Conservation (phyloP, 2,888 invertebrate species). For the Lymantria dispar region DNA sequence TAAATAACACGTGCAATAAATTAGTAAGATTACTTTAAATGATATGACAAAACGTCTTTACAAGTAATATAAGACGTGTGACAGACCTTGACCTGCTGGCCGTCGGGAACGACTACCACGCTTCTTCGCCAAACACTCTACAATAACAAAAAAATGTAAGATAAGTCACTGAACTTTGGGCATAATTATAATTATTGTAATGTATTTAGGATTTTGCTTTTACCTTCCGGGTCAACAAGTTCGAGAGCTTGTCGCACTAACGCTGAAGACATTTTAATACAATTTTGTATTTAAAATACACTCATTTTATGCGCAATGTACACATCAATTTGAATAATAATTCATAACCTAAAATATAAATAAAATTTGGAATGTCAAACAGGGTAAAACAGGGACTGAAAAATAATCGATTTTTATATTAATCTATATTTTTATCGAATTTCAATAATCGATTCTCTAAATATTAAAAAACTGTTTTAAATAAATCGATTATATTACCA, state of each 20-base stretch:
- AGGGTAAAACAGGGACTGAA: no score
- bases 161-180: background rate
- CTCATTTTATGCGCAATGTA: constrained; percentile 38
- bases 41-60: constrained; percentile 1
- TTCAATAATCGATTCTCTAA: no score
- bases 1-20: background rate
- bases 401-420: no score
- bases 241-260: constrained; percentile 81
- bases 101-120: constrained; percentile 49
- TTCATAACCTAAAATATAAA: constrained; percentile 25
- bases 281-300: constrained; percentile 38
- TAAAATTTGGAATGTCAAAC: constrained; percentile 1
- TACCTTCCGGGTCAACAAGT: constrained; percentile 76
- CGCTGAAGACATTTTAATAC: constrained; percentile 80
- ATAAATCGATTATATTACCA: no score
- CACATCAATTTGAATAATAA: constrained; percentile 32
- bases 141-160: constrained; percentile 26
- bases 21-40: background rate
- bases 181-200: background rate
- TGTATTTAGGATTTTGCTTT: background rate
- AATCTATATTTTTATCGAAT: no score
- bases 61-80: background rate
- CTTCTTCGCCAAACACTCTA: constrained; percentile 56
- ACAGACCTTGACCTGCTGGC: constrained; percentile 60
- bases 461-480: no score